Evolutionary conservation across 2,113 vertebrate species (phyloP).

Genomic region (Sapajus apella): DNA sequence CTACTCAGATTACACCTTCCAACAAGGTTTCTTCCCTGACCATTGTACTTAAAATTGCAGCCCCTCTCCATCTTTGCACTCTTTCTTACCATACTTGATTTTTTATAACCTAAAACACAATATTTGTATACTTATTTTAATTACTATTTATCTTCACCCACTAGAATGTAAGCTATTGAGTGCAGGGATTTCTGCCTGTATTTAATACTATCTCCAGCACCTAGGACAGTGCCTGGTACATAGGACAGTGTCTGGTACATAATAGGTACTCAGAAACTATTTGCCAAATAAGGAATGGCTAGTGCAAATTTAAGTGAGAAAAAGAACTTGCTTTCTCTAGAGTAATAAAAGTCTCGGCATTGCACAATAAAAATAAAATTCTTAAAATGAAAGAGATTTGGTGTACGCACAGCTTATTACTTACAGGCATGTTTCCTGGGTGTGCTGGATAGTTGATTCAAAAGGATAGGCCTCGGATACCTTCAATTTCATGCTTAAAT

Average conservation of each 20-base stretch:
- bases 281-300: not conserved
- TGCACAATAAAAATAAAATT: not conserved
- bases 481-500: conserved; percentile 21
- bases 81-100: not conserved
- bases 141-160: not conserved
- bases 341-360: not conserved
- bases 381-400: conserved; percentile 20
- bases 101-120: not conserved
- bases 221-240: not conserved
- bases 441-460: not conserved
- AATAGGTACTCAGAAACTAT: not conserved
- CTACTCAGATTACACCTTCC: not conserved
- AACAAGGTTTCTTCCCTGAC: not conserved
- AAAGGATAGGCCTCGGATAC: not conserved
- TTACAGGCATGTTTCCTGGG: not conserved
- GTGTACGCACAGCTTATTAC: not conserved
- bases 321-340: not conserved
- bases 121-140: not conserved
- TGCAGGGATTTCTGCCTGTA: not conserved
- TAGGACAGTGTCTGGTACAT: not conserved
- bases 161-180: not conserved
- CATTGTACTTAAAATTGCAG: not conserved
- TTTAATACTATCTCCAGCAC: not conserved
- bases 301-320: not conserved
- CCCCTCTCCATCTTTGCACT: not conserved